A percentile compares a stretch with the other conserved stretches of the same genome.
phyloP scores from a whole-genome alignment of 2,113 vertebrate genomes.

The Phasianus colchicus region DNA sequence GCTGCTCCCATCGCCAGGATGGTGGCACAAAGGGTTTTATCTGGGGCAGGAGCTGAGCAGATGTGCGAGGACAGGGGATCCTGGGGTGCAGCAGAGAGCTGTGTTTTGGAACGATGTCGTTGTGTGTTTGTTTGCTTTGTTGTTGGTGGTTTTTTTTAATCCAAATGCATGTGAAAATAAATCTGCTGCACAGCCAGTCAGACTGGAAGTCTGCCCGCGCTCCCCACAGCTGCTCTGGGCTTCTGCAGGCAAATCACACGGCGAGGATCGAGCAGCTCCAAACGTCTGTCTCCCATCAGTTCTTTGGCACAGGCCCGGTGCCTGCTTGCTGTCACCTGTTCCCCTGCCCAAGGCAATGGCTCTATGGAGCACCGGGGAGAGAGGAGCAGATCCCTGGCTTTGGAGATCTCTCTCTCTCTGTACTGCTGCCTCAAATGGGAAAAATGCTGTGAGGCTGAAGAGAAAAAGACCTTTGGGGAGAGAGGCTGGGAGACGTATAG shows the following conservation, averaged over 20 bases:
- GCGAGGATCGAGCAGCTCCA: background rate
- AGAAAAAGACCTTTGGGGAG: background rate
- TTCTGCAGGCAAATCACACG: background rate
- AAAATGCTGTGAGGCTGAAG: rapidly evolving
- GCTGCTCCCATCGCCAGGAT: background rate
- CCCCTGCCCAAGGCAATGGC: background rate
- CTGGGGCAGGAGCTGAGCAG: background rate
- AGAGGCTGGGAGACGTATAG: background rate
- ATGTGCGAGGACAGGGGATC: rapidly evolving
- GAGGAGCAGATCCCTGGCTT: background rate
- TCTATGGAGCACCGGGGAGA: background rate
- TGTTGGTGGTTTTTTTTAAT: background rate
- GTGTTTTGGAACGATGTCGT: background rate
- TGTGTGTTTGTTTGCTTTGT: background rate
- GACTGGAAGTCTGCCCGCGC: background rate
- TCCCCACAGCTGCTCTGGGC: constrained; percentile 28
- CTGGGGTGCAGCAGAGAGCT: background rate
- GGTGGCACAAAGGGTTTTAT: background rate
- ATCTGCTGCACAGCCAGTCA: background rate
- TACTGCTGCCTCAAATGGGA: background rate
- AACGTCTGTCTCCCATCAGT: constrained; percentile 13
- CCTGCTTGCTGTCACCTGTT: rapidly evolving
- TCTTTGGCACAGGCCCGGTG: background rate
- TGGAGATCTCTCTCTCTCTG: background rate
- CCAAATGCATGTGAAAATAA: background rate